phyloP scores from a whole-genome alignment of 2,888 invertebrate genomes.

The Ennomos erosarius region DNA sequence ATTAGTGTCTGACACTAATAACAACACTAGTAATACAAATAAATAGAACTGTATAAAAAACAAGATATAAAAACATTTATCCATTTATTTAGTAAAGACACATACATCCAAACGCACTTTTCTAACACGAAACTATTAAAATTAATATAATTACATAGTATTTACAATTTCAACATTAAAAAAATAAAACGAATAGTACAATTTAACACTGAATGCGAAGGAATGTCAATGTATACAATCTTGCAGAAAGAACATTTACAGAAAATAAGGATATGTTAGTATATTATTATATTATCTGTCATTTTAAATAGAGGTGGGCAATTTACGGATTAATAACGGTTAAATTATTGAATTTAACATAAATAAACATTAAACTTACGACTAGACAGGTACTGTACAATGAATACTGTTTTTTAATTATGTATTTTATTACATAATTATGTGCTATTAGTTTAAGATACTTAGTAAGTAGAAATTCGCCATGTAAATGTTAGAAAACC shows the following conservation, averaged over 20 bases:
- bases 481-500: constrained; percentile 9
- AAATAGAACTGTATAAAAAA: neutral
- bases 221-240: constrained; percentile 63
- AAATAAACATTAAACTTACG: constrained; percentile 65
- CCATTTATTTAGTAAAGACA: constrained; percentile 52
- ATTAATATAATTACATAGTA: constrained; percentile 41
- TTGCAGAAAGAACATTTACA: constrained; percentile 33
- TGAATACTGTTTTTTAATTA: constrained; percentile 71
- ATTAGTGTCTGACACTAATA: no score
- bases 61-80: constrained; percentile 42
- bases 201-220: constrained; percentile 66
- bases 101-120: constrained; percentile 46
- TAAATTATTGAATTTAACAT: constrained; percentile 40
- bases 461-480: constrained; percentile 46
- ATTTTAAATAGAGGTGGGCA: constrained; percentile 58
- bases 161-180: constrained; percentile 52
- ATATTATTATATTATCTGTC: no score
- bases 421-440: constrained; percentile 35
- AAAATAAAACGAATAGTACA: constrained; percentile 50
- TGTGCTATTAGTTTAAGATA: constrained; percentile 33
- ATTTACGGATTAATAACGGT: constrained; percentile 26
- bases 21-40: no score
- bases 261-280: constrained; percentile 34
- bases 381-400: constrained; percentile 84
- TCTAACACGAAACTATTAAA: constrained; percentile 20